Conservation (phyloP, 1,140 invertebrate genomes). For the Heliconius congener region DNA sequence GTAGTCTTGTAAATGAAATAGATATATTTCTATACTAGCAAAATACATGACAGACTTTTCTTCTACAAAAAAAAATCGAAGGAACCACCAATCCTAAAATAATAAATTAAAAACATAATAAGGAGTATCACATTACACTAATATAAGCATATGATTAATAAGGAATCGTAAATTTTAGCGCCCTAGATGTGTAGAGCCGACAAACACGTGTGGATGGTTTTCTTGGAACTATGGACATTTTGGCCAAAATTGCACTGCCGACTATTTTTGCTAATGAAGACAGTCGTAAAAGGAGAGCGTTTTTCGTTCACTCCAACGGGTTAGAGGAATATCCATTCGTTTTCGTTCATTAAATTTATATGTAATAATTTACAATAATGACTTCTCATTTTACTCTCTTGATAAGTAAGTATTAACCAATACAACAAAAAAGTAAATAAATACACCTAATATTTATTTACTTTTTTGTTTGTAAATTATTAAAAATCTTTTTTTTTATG, state of each 20-base stretch:
- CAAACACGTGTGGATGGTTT: conserved; percentile 55
- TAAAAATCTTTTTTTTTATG: too few relatives aligned
- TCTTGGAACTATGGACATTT: conserved; percentile 50
- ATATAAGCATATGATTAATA: conserved; percentile 69
- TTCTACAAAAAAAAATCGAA: neutral
- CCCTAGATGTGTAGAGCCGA: conserved; percentile 50
- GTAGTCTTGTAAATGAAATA: neutral
- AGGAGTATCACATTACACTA: conserved; percentile 47
- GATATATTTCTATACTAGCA: neutral
- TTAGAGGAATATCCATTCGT: conserved; percentile 12
- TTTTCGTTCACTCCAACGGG: conserved; percentile 4
- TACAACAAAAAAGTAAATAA: too few relatives aligned
- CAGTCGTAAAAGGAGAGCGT: conserved; percentile 27
- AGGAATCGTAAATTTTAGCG: conserved; percentile 58
- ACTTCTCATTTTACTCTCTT: neutral
- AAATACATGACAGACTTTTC: too few relatives aligned
- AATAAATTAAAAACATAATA: conserved; percentile 27
- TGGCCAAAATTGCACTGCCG: conserved; percentile 39
- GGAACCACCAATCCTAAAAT: neutral
- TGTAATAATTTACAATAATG: neutral
- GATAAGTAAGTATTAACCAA: neutral
- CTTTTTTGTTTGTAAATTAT: neutral
- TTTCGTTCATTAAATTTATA: conserved; percentile 1
- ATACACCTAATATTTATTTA: neutral
- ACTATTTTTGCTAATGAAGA: conserved; percentile 46